Base-by-base conservation (phyloP, 2,113 vertebrate genomes). In the Brienomyrus brachyistius region DNA sequence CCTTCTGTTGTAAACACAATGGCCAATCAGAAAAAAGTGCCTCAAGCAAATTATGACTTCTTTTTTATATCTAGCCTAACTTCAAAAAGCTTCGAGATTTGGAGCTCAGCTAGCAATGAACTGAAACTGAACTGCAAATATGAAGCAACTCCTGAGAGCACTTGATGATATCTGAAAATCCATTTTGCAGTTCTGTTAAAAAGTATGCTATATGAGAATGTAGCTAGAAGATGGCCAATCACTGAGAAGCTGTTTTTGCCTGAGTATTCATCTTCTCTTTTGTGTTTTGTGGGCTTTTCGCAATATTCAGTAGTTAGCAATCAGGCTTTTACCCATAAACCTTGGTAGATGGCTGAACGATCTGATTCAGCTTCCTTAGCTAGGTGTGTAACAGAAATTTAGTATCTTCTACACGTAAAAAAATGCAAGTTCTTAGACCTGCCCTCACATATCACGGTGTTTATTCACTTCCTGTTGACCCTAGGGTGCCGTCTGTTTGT, bases 1-100 rank as follows among this genome's bases (percentile, higher is more conserved):
- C 35, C 35, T 13, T n/a, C 87, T 88, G 35, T 45, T 66, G 87
- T 88, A 88, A 88, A 62, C 56, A 88, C 87, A 88, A 66, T 88
- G 87, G 31, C 56, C 56, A 66, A 66, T 88, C 54, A 88, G 40
- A 43, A 59, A 31, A 40, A 66, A 35, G 1, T 21, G 21, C 40
- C n/a, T 2, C 11, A 17, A 86, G 84, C 84, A 52, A 86, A 86
- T 27, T 27, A 86, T n/a, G 47, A 27, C 85, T 52, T 35, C 11
- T 17, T 62, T 62, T 43, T 87, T 48, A n/a, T 56, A 52, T 21
- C 87, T 10, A 62, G 56, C 35, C 52, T 45, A n/a, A 62, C 87
- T 62, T 23, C 35, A 45, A 56, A 88, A 62, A 56, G 52, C 19
- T 31, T 54, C 17, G 13, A 52, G 23, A 35, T 52, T 45, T 86